Evolutionary conservation across 2,888 invertebrate genomes (phyloP), one percentile per base, ranked within the genome.

Genomic region (Eupithecia subumbrata): DNA sequence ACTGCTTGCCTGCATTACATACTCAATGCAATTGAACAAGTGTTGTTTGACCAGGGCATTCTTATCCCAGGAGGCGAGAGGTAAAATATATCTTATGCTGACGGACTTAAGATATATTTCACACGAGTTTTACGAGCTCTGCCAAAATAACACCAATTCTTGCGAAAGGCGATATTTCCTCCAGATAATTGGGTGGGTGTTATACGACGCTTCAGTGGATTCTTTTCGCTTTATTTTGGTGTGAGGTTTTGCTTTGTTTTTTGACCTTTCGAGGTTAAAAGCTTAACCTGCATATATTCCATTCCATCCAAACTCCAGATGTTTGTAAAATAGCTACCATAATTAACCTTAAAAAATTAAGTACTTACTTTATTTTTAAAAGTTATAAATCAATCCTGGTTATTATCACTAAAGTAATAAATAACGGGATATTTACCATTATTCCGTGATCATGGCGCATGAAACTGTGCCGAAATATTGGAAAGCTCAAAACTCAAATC

Each of bases 131-230:
- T 69, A 72, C 52, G 72, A 71, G 25, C 22, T 25, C 52, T 40
- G 67, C 56, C 66, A 74, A 67, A 71, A 63, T 71, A 70, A 66
- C 71, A 67, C 52, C 56, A 56, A 72, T 52, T 71, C 64, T 69
- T 63, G 45, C 18, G 69, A 63, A 69, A 73, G 45, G 69, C 64
- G 25, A 71, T 74, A 68, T 60, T 60, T 56, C 56, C 60, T 71
- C 40, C 40, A 40, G 43, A 48, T 73, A 73, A 73, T 73, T 73
- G 73, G 73, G 43, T 45, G 14, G 43, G 45, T 43, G 68, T 40
- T 37, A 67, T 67, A 67, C 66, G 37, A 37, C 66, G 18, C n/a
- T 40, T 67, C 66, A 37, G 40, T 67, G 66, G 64, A 64, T 64
- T 34, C 9, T 30, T 64, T 30, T 34, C 4, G 16, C 30, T 8